A percentile compares a stretch with the other conserved stretches of the same genome.
These are phyloP conservation scores for Nasonovia ribisnigri DNA, from an alignment of 2,888 invertebrate species.

Conservation along the genomic window DNA sequence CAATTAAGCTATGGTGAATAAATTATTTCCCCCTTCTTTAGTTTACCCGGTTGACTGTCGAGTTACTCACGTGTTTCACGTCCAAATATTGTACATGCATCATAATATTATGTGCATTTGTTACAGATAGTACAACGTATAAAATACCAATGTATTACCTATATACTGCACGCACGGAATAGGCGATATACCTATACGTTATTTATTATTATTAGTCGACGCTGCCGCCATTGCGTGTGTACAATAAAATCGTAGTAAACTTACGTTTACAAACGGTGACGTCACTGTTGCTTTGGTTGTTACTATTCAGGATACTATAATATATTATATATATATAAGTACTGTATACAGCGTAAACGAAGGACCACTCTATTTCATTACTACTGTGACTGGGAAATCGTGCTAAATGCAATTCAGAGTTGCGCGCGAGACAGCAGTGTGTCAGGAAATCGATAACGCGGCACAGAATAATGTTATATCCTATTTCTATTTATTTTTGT, in stretches of 20 bases:
- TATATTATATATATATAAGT: background rate
- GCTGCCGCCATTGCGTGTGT: background rate
- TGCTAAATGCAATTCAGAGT: slow-evolving; percentile 59
- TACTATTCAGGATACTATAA: background rate
- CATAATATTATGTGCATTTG: background rate
- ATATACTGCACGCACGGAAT: background rate
- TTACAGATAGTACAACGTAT: background rate
- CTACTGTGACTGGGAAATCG: slow-evolving; percentile 46
- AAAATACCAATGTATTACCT: background rate
- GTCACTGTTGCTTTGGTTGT: slow-evolving; percentile 27
- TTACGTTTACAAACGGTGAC: slow-evolving; percentile 32
- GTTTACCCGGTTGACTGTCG: no score
- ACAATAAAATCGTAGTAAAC: slow-evolving; percentile 13
- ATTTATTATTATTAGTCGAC: background rate
- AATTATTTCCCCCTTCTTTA: no score
- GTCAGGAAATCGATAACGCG: slow-evolving; percentile 52
- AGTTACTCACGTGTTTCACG: no score
- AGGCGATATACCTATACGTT: background rate
- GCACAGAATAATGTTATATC: slow-evolving; percentile 1
- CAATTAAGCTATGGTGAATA: no score
- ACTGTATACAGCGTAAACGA: no score
- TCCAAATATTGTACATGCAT: background rate
- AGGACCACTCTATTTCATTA: slow-evolving; percentile 26
- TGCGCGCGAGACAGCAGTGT: slow-evolving; percentile 46
- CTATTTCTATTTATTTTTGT: background rate